Evolutionary conservation across 2,888 invertebrate species (phyloP).

Genomic region (Pedicia rivosa): DNA sequence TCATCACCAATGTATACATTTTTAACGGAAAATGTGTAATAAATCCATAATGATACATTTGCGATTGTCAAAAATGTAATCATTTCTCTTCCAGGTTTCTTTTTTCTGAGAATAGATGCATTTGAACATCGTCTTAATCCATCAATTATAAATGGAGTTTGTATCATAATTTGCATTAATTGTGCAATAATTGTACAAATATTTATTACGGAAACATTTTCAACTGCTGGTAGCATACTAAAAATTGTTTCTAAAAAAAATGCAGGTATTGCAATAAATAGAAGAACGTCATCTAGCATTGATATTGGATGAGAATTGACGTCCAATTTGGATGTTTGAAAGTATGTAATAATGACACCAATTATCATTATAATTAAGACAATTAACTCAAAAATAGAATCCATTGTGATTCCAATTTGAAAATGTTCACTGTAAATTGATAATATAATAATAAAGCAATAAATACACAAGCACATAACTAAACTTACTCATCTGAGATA

Average conservation of each 20-base stretch:
- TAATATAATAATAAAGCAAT: slow-evolving; percentile 6
- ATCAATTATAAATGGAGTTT: slow-evolving; percentile 58
- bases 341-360: slow-evolving; percentile 40
- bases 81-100: slow-evolving; percentile 58
- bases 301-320: slow-evolving; percentile 46
- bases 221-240: slow-evolving; percentile 47
- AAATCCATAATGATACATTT: slow-evolving; percentile 63
- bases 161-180: slow-evolving; percentile 52
- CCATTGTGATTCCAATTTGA: slow-evolving; percentile 34
- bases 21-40: slow-evolving; percentile 49
- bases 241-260: slow-evolving; percentile 55
- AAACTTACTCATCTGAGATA: slow-evolving; percentile 33
- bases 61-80: slow-evolving; percentile 59
- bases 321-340: slow-evolving; percentile 46
- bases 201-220: slow-evolving; percentile 33
- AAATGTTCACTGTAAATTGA: slow-evolving; percentile 32
- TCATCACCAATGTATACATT: slow-evolving; percentile 35
- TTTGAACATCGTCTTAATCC: slow-evolving; percentile 60
- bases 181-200: slow-evolving; percentile 37
- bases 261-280: slow-evolving; percentile 55
- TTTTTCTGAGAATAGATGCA: slow-evolving; percentile 39
- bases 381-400: slow-evolving; percentile 35
- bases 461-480: no score
- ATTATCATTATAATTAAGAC: slow-evolving; percentile 41
- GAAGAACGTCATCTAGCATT: slow-evolving; percentile 48